Evolutionary conservation across 2,113 vertebrate species (phyloP).

Genomic region (Melospiza melodia): DNA sequence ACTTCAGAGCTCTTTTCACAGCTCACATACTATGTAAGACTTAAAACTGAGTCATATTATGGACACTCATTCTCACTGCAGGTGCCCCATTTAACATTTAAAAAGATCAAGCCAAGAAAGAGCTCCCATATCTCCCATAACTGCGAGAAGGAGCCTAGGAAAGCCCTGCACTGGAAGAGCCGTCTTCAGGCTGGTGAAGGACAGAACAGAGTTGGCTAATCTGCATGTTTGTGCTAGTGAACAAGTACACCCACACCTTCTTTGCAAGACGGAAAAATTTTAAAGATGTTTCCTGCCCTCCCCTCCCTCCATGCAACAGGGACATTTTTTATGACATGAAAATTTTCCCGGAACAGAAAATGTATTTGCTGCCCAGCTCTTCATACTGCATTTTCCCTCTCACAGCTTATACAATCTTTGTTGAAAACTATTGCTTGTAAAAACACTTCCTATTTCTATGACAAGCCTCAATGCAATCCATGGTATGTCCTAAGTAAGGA

Average conservation of each 20-base stretch:
- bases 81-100: background rate
- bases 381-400: background rate
- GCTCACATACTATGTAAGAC: background rate
- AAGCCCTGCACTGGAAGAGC: background rate
- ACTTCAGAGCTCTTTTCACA: background rate
- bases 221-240: background rate
- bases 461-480: background rate
- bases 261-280: background rate
- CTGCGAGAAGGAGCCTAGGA: background rate
- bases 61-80: background rate
- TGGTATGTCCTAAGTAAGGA: background rate
- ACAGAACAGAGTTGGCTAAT: background rate
- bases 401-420: background rate
- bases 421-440: background rate
- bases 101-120: background rate
- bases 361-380: background rate
- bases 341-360: background rate
- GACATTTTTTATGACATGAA: background rate
- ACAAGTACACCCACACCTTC: background rate
- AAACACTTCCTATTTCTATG: background rate
- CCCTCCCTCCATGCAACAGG: background rate
- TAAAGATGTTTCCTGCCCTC: background rate
- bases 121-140: background rate
- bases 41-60: accelerated
- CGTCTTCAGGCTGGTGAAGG: background rate